phyloP scores from a whole-genome alignment of 2,797 vertebrate species.

The Crypturellus tataupa region DNA sequence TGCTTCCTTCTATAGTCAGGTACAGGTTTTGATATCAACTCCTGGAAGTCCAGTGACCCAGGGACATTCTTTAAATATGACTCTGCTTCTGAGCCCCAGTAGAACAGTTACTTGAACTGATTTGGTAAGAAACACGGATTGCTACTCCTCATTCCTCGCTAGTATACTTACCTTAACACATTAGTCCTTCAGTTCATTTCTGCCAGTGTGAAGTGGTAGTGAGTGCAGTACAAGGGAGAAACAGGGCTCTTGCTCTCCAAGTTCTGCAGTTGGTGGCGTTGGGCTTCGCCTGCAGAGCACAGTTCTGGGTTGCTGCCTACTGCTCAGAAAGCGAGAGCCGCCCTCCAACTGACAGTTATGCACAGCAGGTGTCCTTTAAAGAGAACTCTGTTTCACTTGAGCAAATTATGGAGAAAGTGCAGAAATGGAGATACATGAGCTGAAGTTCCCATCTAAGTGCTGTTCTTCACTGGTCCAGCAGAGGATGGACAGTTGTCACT shows the following conservation, averaged over 20 bases:
- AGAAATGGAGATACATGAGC: fast-evolving
- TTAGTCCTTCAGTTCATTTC: fast-evolving
- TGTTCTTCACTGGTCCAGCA: background rate
- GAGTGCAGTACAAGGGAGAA: background rate
- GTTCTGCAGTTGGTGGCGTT: background rate
- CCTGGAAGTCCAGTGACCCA: background rate
- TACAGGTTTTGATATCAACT: background rate
- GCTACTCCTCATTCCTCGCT: background rate
- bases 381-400: fast-evolving
- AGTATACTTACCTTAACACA: background rate
- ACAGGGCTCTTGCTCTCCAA: background rate
- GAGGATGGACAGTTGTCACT: background rate
- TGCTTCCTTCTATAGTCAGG: background rate
- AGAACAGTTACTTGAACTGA: background rate
- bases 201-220: background rate
- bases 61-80: background rate
- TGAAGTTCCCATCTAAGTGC: background rate
- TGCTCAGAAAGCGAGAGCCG: background rate
- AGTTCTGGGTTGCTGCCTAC: background rate
- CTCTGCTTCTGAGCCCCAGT: background rate
- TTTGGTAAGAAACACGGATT: background rate
- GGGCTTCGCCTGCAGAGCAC: fast-evolving
- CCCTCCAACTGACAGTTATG: background rate
- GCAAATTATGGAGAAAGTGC: background rate
- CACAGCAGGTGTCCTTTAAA: background rate